Conservation (phyloP, 2,888 invertebrate species). For the Lithosia quadra region DNA sequence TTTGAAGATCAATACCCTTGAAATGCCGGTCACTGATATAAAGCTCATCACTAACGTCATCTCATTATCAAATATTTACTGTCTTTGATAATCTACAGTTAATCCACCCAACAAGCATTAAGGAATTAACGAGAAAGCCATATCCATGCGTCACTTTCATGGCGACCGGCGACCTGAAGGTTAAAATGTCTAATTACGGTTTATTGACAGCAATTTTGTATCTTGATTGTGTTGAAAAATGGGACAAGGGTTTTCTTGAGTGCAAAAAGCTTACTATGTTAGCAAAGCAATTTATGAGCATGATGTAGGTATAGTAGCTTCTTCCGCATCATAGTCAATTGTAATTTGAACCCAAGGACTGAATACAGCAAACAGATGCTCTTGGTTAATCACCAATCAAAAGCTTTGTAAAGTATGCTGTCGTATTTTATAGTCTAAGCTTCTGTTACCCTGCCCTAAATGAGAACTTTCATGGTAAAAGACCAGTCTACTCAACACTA, state of each 20-base stretch:
- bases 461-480: too few species aligned
- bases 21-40: constrained; percentile 51
- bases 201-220: constrained; percentile 52
- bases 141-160: constrained; percentile 51
- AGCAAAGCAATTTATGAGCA: neutral
- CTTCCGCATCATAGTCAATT: neutral
- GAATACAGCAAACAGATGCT: neutral
- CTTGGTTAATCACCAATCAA: neutral
- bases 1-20: constrained; percentile 47
- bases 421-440: neutral
- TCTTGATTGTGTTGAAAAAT: constrained; percentile 32
- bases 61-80: constrained; percentile 62
- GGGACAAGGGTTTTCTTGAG: constrained; percentile 32
- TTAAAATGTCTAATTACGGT: constrained; percentile 53
- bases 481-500: too few species aligned
- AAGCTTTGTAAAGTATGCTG: neutral
- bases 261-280: neutral
- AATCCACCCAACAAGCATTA: constrained; percentile 57
- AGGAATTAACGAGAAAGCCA: constrained; percentile 65
- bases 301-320: neutral
- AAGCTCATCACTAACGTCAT: constrained; percentile 43
- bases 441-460: neutral
- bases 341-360: neutral
- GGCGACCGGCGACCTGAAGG: constrained; percentile 53
- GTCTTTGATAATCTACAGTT: constrained; percentile 53